Evolutionary conservation across 1,140 invertebrate species (phyloP).

Genomic region (Drosophila pseudoobscura): DNA sequence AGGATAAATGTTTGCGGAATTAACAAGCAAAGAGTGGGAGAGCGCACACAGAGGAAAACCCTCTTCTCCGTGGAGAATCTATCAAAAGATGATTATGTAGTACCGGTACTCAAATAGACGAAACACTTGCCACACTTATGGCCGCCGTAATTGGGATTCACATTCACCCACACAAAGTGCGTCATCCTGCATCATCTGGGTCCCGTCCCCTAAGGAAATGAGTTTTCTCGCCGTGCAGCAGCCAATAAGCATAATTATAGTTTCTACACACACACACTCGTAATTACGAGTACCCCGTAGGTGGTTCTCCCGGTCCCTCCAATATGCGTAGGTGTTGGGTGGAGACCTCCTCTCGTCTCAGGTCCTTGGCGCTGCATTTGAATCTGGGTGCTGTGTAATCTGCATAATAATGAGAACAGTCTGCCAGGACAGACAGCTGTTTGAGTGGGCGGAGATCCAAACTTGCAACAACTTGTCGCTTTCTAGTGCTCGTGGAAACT

Average conservation of each 20-base stretch:
- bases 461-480: constrained; percentile 53
- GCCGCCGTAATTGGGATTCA: constrained; percentile 35
- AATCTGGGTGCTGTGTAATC: constrained; percentile 72
- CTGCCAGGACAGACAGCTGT: no score
- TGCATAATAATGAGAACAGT: constrained; percentile 68
- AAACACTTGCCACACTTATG: constrained; percentile 1
- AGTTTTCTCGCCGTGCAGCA: constrained; percentile 37
- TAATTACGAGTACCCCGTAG: no score
- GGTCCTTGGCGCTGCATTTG: constrained; percentile 27
- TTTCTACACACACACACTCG: constrained; percentile 24
- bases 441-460: constrained; percentile 22
- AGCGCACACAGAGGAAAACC: no score
- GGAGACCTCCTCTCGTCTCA: constrained; percentile 6
- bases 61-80: constrained; percentile 7
- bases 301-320: no score
- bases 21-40: constrained; percentile 4
- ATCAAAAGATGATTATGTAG: constrained; percentile 35
- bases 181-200: constrained; percentile 15
- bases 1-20: constrained; percentile 37
- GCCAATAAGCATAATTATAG: constrained; percentile 74
- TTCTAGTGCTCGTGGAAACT: constrained; percentile 28
- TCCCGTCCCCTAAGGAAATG: constrained; percentile 47
- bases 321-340: constrained; percentile 15
- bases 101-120: constrained; percentile 15
- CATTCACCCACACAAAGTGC: constrained; percentile 13